Percentiles rank a stretch among this genome's conserved stretches.
Evolutionary conservation across 2,888 invertebrate genomes (phyloP).

Genomic region (Julus scanicus): DNA sequence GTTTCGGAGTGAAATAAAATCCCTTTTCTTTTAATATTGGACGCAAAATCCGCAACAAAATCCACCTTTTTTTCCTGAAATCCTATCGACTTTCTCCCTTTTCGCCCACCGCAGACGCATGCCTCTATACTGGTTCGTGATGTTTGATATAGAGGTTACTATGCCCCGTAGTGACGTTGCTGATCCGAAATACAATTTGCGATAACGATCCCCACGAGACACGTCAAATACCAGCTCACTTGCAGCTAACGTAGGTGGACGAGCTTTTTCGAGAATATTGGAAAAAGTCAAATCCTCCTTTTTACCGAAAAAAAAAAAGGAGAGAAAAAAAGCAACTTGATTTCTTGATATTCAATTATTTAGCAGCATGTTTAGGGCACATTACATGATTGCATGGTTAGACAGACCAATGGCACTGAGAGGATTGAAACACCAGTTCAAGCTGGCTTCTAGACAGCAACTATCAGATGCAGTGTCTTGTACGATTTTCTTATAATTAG

Average conservation of each 20-base stretch:
- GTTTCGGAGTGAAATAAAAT: conserved; percentile 30
- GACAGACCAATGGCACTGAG: neutral
- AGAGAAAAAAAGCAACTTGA: neutral
- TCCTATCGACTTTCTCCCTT: conserved; percentile 12
- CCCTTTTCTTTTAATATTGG: conserved; percentile 29
- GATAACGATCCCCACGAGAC: conserved; percentile 17
- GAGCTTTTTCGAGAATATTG: conserved; percentile 29
- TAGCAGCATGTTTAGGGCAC: conserved; percentile 11
- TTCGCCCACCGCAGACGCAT: conserved; percentile 3
- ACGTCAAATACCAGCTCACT: conserved; percentile 27
- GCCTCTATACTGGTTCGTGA: conserved; percentile 25
- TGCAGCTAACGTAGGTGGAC: conserved; percentile 25
- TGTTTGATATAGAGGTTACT: conserved; percentile 29
- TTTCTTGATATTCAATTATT: conserved; percentile 23
- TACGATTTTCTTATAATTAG: too few species aligned
- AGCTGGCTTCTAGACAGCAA: too few species aligned
- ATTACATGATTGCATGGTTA: neutral
- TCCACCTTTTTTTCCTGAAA: conserved; percentile 29
- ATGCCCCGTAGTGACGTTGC: conserved; percentile 25
- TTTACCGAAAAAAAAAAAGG: neutral
- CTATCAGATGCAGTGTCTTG: too few species aligned
- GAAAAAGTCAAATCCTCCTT: conserved; percentile 21
- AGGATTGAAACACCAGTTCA: neutral
- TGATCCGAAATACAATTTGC: conserved; percentile 29
- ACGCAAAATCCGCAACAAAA: conserved; percentile 28